Evolutionary conservation across 2,888 invertebrate genomes (phyloP), one percentile per base, ranked within the genome.

Genomic region (Drosophila vallismaia): DNA sequence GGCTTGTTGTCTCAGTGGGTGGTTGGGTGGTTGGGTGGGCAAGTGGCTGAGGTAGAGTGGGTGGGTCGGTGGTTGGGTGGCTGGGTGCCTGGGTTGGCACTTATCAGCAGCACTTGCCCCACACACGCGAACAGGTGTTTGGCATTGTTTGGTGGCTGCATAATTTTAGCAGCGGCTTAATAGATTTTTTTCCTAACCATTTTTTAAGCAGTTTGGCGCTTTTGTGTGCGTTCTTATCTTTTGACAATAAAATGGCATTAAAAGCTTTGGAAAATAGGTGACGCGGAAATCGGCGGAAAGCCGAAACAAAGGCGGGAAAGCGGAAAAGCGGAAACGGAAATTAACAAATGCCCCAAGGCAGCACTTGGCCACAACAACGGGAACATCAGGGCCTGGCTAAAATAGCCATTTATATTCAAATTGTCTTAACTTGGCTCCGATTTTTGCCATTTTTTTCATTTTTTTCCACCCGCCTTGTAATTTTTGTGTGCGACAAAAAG

Each of bases 231-330:
- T 63, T 66, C 73, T 83, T 83, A 81, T 81, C 81, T 80, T 52
- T 50, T 67, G 49, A 75, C 86, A 83, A 86, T 82, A 86, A 86
- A 77, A 80, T 66, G 75, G 73, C 73, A 82, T 82, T 81, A 80
- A 74, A 64, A 70, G 84, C 81, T 81, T 63, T 62, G 60, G 51
- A 62, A 70, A 74, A 69, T 58, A 49, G 49, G 2, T 38, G 46
- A 26, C 29, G 50, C 33, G 49, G 53, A 50, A 59, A 42, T 31
- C 53, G 40, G 31, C 19, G 48, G 38, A 26, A 45, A 29, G 36
- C 26, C 44, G 42, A 76, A 68, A 80, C 79, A 72, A 78, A 74
- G 49, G 62, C 14, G 28, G 24, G 14, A 14, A 19, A 8, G 45
- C 33, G 24, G 56, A 29, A 36, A 49, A 45, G 29, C 48, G 66